Percentiles rank a stretch among this genome's conserved stretches.
Evolutionary conservation across 1,140 invertebrate species (phyloP).

Genomic region (Notospermus geniculatus): DNA sequence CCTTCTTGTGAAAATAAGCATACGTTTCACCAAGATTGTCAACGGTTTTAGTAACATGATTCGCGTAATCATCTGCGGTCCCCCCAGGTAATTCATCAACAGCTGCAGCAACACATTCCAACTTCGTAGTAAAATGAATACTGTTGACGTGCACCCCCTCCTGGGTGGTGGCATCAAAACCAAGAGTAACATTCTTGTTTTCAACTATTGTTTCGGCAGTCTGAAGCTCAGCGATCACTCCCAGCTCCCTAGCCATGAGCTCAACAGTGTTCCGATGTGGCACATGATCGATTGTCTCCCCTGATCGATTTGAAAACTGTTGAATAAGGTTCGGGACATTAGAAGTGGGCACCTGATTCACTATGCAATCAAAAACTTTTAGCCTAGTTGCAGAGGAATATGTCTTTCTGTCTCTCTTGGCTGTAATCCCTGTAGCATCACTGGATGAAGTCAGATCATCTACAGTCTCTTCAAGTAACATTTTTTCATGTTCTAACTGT

Average conservation of each 20-base stretch:
- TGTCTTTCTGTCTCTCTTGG: conserved; percentile 1
- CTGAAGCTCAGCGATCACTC: conserved; percentile 8
- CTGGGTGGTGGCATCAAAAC: conserved; percentile 15
- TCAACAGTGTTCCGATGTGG: conserved; percentile 6
- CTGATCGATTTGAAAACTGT: not conserved
- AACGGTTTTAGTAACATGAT: conserved; percentile 11
- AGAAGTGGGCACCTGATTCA: not conserved
- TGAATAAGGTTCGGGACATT: not conserved
- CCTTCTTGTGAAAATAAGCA: conserved; percentile 8
- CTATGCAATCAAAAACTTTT: not conserved
- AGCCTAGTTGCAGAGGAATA: conserved; percentile 6
- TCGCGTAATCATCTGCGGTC: conserved; percentile 14
- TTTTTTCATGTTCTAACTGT: not conserved
- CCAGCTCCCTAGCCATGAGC: conserved; percentile 7
- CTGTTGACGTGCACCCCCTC: conserved; percentile 15
- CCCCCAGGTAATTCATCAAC: conserved; percentile 16
- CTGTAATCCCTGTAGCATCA: not conserved
- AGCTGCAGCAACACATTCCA: conserved; percentile 7
- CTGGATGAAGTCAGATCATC: not conserved
- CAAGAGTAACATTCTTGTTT: conserved; percentile 10
- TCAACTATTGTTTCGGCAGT: not conserved
- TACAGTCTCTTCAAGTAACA: not conserved
- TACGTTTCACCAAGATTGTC: conserved; percentile 10
- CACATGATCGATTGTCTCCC: not conserved
- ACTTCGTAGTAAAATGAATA: conserved; percentile 20